A percentile compares a stretch with the other conserved stretches of the same genome.
phyloP scores from a whole-genome alignment of 1,140 invertebrate genomes.

The Galleria mellonella region DNA sequence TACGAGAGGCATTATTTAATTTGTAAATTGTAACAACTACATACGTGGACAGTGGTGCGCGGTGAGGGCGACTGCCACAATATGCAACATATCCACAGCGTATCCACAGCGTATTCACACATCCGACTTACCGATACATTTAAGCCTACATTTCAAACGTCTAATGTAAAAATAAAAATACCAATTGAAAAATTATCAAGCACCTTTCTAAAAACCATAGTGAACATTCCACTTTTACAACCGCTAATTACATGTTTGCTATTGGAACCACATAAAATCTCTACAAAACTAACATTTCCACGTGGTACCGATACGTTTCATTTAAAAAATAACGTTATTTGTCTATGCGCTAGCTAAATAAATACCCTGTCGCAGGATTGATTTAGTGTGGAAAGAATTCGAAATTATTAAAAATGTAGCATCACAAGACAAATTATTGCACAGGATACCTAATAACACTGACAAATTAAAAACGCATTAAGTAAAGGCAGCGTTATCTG shows the following conservation, averaged over 20 bases:
- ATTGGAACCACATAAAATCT: neutral
- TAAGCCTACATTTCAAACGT: conserved; percentile 15
- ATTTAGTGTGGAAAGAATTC: neutral
- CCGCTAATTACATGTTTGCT: neutral
- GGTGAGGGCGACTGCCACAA: neutral
- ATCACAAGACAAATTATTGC: neutral
- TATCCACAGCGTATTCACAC: conserved; percentile 6
- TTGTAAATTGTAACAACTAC: too few species aligned
- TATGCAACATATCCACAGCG: conserved; percentile 10
- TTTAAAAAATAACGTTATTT: conserved; percentile 9
- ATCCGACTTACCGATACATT: neutral
- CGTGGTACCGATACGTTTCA: neutral
- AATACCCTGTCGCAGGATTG: conserved; percentile 25
- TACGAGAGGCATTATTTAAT: too few species aligned
- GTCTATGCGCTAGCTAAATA: conserved; percentile 17
- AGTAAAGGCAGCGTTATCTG: too few species aligned
- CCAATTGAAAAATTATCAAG: conserved; percentile 21
- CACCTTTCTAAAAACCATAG: conserved; percentile 15
- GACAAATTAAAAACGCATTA: too few species aligned
- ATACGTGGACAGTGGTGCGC: neutral
- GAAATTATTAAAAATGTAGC: too few species aligned
- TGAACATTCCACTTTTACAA: neutral
- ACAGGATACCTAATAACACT: conserved; percentile 7
- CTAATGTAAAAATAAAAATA: conserved; percentile 26
- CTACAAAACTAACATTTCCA: conserved; percentile 1